A percentile compares a stretch with the other conserved stretches of the same genome.
Conservation (phyloP, 2,888 invertebrate species). For the Acleris laterana region DNA sequence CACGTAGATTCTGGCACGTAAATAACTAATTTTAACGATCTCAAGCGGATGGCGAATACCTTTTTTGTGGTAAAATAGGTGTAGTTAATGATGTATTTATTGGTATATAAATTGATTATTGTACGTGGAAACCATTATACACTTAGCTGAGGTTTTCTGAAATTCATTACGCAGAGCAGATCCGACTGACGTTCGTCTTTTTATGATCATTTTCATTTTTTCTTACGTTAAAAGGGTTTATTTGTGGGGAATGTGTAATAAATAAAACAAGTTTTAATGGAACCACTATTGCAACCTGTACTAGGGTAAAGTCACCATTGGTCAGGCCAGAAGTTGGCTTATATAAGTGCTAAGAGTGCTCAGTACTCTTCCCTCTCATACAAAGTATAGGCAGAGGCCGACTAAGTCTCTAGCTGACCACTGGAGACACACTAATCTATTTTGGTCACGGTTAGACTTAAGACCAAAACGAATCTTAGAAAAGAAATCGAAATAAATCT, state of each 20-base stretch:
- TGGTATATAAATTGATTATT: slow-evolving; percentile 35
- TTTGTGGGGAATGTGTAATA: neutral
- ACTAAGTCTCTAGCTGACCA: no score
- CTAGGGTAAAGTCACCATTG: no score
- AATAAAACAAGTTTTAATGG: neutral
- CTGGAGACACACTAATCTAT: no score
- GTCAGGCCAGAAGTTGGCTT: no score
- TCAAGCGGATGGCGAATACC: slow-evolving; percentile 18
- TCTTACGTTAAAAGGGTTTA: neutral
- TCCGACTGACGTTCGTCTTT: neutral
- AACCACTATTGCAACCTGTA: no score
- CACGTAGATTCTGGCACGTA: slow-evolving; percentile 36
- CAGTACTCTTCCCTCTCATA: no score
- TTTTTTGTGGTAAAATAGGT: slow-evolving; percentile 34
- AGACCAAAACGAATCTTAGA: neutral
- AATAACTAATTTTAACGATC: slow-evolving; percentile 35
- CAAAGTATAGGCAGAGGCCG: no score
- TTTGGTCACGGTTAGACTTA: no score
- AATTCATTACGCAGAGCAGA: neutral
- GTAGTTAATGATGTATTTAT: slow-evolving; percentile 36
- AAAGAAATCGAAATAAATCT: neutral
- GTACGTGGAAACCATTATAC: slow-evolving; percentile 31
- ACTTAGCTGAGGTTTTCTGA: slow-evolving; percentile 5
- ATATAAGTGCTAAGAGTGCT: no score
- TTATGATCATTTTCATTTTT: neutral